Evolutionary conservation across 30 jellyfish, hydroid and myxozoan species (phyloP), one percentile per base, ranked within the genome.

Genomic region (Pelagia noctiluca): DNA sequence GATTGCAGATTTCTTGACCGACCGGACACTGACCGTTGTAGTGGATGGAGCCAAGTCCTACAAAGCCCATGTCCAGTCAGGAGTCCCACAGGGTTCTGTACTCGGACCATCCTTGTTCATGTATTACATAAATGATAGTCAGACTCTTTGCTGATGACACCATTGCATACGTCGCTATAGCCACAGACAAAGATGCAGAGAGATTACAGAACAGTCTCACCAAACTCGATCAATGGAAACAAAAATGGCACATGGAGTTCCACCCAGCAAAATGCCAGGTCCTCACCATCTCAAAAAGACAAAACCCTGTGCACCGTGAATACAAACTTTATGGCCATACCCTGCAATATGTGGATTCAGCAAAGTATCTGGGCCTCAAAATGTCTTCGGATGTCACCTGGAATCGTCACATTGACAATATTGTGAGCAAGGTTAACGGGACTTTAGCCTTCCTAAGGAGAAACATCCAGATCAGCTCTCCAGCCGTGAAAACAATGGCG

Each of bases 221-320:
- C 53, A 1, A 33, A 50, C 73, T 73, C 72, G 85, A 8, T 37
- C 25, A 75, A 50, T 76, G 88, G 88, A 7, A 77, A 35, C 19
- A 53, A 76, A 57, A 65, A 24, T 78, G 89, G 89, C 79, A 78
- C 71, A 78, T 78, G 89, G 48, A 66, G 19, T 57, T 54, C n/a
- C n/a, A n/a, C n/a, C n/a, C n/a, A n/a, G n/a, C n/a, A n/a, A n/a
- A n/a, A n/a, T n/a, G n/a, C n/a, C n/a, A n/a, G n/a, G n/a, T n/a
- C n/a, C n/a, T n/a, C n/a, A n/a, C n/a, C n/a, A n/a, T n/a, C n/a
- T n/a, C n/a, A n/a, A n/a, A n/a, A n/a, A n/a, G n/a, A n/a, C n/a
- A n/a, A n/a, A n/a, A n/a, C n/a, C n/a, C n/a, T n/a, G n/a, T n/a
- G n/a, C n/a, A n/a, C n/a, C n/a, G n/a, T n/a, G n/a, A n/a, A n/a